phyloP scores from a whole-genome alignment of 2,888 invertebrate species.

The Andrena haemorrhoa region DNA sequence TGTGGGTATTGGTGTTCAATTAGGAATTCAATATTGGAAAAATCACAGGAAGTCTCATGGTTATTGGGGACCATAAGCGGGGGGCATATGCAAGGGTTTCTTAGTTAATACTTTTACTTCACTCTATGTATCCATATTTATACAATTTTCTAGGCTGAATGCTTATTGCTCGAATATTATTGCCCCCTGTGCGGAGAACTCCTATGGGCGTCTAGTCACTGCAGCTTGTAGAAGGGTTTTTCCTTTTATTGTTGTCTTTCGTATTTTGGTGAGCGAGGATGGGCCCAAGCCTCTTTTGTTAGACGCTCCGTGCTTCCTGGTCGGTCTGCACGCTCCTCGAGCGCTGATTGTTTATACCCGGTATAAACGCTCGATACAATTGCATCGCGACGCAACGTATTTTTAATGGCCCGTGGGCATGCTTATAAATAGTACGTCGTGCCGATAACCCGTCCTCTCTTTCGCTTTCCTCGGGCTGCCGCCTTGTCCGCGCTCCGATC shows the following conservation, averaged over 20 bases:
- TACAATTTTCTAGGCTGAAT: too few relatives aligned
- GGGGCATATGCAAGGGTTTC: too few relatives aligned
- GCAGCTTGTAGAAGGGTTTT: background rate
- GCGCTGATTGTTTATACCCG: slow-evolving; percentile 50
- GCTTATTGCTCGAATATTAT: too few relatives aligned
- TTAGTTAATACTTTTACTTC: too few relatives aligned
- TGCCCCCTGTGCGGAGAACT: too few relatives aligned
- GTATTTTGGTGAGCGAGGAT: background rate
- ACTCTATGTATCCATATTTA: too few relatives aligned
- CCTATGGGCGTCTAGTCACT: too few relatives aligned
- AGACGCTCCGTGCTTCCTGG: background rate
- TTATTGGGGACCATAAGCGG: too few relatives aligned
- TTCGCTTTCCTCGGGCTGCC: slow-evolving; percentile 34
- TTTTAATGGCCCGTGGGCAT: slow-evolving; percentile 61
- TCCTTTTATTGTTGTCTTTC: background rate
- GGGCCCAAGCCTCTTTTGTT: background rate
- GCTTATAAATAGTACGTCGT: slow-evolving; percentile 68
- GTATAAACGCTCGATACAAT: slow-evolving; percentile 47
- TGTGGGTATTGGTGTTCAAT: background rate
- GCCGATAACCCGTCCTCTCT: slow-evolving; percentile 64
- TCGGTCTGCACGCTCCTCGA: slow-evolving; percentile 7
- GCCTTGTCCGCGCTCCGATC: slow-evolving; percentile 47
- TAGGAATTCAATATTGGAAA: too few relatives aligned
- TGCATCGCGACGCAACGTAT: slow-evolving; percentile 55
- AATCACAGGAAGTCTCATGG: too few relatives aligned